Conservation (phyloP, 2,797 vertebrate genomes). For the Chaenodraco wilsoni region DNA sequence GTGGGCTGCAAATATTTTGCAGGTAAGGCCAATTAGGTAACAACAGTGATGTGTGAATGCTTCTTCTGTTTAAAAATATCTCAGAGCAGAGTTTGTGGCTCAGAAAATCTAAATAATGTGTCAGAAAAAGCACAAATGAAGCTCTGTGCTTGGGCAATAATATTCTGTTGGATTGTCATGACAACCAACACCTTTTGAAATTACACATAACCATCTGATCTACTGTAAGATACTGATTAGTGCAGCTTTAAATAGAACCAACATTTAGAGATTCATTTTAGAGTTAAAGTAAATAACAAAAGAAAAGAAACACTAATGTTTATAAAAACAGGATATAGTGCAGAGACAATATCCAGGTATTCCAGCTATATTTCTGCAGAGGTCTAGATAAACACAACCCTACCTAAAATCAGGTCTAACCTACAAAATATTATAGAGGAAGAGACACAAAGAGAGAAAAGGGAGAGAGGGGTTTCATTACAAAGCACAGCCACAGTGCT, state of each 20-base stretch:
- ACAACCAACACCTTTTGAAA: not conserved
- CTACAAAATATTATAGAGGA: constrained; percentile 26
- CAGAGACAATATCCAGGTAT: constrained; percentile 15
- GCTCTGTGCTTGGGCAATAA: not conserved
- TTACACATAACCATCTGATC: not conserved
- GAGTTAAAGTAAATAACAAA: not conserved
- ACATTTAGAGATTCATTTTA: not conserved
- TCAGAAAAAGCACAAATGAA: not conserved
- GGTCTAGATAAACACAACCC: constrained; percentile 30
- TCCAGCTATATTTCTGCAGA: constrained; percentile 13
- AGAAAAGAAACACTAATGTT: not conserved
- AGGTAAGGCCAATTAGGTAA: constrained; percentile 3
- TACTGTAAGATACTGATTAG: constrained; percentile 1
- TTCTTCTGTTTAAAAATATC: not conserved
- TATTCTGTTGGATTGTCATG: not conserved
- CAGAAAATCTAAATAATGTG: not conserved
- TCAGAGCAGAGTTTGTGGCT: constrained; percentile 1
- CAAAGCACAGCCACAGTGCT: constrained; percentile 52
- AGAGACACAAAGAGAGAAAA: constrained; percentile 22
- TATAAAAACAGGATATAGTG: not conserved
- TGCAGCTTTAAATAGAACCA: constrained; percentile 11
- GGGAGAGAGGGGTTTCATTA: constrained; percentile 25
- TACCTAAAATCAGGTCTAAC: constrained; percentile 20
- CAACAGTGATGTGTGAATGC: not conserved
- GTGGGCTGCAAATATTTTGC: not conserved